phyloP scores from a whole-genome alignment of 2,797 vertebrate species.

The Eulemur rubriventer region DNA sequence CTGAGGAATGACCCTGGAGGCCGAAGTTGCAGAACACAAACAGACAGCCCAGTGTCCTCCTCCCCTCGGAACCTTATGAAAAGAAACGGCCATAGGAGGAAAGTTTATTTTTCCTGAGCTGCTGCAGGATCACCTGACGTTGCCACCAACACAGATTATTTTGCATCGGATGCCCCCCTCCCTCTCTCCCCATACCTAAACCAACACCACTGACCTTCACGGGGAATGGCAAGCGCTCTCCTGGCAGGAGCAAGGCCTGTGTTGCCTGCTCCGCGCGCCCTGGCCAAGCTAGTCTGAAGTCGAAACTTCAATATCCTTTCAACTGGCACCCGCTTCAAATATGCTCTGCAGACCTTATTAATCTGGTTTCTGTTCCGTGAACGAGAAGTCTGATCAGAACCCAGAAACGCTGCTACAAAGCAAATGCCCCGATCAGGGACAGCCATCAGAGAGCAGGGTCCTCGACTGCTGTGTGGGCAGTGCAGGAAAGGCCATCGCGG shows the following conservation, averaged over 20 bases:
- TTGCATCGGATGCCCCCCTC: neutral
- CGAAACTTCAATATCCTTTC: neutral
- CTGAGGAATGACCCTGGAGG: neutral
- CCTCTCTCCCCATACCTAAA: neutral
- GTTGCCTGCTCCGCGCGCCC: neutral
- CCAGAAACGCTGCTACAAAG: accelerated
- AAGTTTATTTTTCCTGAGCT: neutral
- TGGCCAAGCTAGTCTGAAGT: neutral
- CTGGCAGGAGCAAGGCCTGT: neutral
- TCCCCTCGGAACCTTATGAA: neutral
- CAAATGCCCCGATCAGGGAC: neutral
- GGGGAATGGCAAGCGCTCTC: accelerated
- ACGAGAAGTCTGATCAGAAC: neutral
- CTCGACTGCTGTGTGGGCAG: neutral
- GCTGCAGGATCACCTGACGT: neutral
- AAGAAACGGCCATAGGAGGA: neutral
- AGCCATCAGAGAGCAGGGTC: accelerated
- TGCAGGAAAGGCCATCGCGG: neutral
- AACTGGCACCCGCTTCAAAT: neutral
- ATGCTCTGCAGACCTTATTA: neutral
- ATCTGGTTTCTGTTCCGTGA: neutral
- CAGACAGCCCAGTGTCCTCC: neutral
- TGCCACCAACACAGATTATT: neutral
- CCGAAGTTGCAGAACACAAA: neutral
- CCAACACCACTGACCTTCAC: neutral